Conservation (phyloP, 2,797 vertebrate species). For the Bradypodion pumilum region DNA sequence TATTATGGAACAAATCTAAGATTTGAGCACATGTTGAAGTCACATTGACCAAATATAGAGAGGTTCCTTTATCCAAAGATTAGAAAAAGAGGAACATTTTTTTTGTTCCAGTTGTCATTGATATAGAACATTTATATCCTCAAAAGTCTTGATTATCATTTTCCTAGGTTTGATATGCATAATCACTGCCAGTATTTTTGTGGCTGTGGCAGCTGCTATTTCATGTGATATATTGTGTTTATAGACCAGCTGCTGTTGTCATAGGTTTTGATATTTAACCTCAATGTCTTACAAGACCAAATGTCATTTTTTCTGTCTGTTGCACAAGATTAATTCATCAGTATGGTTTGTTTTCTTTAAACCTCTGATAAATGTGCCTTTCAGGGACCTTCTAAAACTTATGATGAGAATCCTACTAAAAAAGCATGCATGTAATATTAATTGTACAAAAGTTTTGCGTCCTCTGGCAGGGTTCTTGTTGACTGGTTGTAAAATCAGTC, state of each 20-base stretch:
- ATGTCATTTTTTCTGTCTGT: neutral
- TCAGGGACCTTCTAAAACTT: neutral
- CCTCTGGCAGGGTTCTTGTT: too few relatives aligned
- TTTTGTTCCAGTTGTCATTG: neutral
- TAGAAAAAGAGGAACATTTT: neutral
- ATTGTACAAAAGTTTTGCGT: too few relatives aligned
- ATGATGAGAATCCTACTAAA: too few relatives aligned
- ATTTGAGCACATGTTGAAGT: neutral
- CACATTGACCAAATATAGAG: neutral
- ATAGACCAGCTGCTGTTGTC: neutral
- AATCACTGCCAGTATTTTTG: neutral
- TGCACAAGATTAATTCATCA: neutral
- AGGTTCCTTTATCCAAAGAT: neutral
- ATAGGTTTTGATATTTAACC: neutral
- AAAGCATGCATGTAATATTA: too few relatives aligned
- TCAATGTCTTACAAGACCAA: neutral
- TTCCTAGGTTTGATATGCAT: too few relatives aligned
- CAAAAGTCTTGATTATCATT: neutral
- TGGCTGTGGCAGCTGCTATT: neutral
- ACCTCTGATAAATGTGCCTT: neutral
- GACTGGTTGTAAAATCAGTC: too few relatives aligned
- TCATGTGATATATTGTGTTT: neutral
- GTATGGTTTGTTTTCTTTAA: neutral
- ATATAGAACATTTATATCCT: neutral
- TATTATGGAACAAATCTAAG: neutral